A percentile compares a stretch with the other conserved stretches of the same genome.
These are phyloP conservation scores for Sebastiscus tertius DNA, from an alignment of 2,797 vertebrate species.

Conservation along the genomic window DNA sequence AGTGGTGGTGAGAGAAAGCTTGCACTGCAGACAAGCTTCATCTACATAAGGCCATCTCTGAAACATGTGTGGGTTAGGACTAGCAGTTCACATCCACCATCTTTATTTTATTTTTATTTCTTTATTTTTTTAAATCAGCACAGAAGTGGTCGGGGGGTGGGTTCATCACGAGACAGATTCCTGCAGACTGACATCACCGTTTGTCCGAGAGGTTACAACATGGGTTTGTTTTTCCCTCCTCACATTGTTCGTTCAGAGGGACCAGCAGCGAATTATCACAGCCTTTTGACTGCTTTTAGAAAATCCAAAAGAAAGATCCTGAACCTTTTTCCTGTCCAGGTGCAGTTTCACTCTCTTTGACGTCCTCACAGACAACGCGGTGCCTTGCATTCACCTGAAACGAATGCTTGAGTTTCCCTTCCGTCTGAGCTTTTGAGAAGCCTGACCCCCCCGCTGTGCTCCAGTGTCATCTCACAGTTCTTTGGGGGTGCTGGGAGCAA, in stretches of 20 bases:
- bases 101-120: background rate
- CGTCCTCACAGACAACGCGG: slow-evolving; percentile 54
- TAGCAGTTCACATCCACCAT: slow-evolving; percentile 46
- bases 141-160: slow-evolving; percentile 61
- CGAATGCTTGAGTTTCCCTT: slow-evolving; percentile 59
- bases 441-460: slow-evolving; percentile 38
- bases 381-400: slow-evolving; percentile 58
- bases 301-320: slow-evolving; percentile 48
- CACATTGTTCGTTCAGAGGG: slow-evolving; percentile 50
- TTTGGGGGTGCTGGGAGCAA: slow-evolving; percentile 51
- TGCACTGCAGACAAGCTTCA: slow-evolving; percentile 66
- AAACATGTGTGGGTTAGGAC: slow-evolving; percentile 58
- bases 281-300: slow-evolving; percentile 45
- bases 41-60: slow-evolving; percentile 82
- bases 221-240: slow-evolving; percentile 23
- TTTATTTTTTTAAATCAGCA: slow-evolving; percentile 36
- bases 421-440: slow-evolving; percentile 34
- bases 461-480: slow-evolving; percentile 46
- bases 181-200: slow-evolving; percentile 60
- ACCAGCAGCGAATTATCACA: slow-evolving; percentile 70
- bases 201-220: slow-evolving; percentile 63
- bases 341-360: slow-evolving; percentile 30
- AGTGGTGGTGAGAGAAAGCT: slow-evolving; percentile 70
- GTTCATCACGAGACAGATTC: slow-evolving; percentile 53
- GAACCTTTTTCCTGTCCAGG: slow-evolving; percentile 31